A percentile compares a stretch with the other conserved stretches of the same genome.
phyloP scores from a whole-genome alignment of 1,140 invertebrate species.

The Sminthurides bifidus region DNA sequence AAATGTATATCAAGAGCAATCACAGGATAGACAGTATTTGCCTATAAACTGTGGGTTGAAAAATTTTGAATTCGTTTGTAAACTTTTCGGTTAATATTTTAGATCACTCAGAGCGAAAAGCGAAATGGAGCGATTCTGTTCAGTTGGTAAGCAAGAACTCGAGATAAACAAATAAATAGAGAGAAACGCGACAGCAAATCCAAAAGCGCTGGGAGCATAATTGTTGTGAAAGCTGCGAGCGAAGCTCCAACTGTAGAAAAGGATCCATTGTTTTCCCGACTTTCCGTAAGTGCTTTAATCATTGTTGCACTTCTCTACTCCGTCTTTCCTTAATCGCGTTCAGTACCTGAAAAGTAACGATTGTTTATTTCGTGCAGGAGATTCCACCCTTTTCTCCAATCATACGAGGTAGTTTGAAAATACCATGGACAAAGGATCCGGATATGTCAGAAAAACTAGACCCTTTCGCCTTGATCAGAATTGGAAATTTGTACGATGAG shows the following conservation, averaged over 20 bases:
- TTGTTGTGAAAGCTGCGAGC: slow-evolving; percentile 66
- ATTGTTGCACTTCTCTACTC: slow-evolving; percentile 1
- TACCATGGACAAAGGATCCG: slow-evolving; percentile 71
- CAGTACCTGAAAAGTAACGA: not conserved
- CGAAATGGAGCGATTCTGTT: slow-evolving; percentile 22
- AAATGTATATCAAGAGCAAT: not conserved
- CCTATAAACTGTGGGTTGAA: too few relatives aligned
- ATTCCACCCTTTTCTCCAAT: slow-evolving; percentile 88
- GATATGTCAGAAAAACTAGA: slow-evolving; percentile 75
- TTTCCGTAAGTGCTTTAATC: slow-evolving; percentile 47
- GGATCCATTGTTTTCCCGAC: slow-evolving; percentile 64
- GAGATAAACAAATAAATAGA: slow-evolving; percentile 29
- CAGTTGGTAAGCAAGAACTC: slow-evolving; percentile 24
- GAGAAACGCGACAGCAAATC: slow-evolving; percentile 29
- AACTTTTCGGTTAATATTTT: slow-evolving; percentile 1
- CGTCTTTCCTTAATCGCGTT: not conserved
- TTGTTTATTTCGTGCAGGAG: slow-evolving; percentile 38
- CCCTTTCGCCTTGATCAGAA: slow-evolving; percentile 45
- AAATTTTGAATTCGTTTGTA: too few relatives aligned
- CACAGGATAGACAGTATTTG: not conserved
- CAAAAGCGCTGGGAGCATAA: slow-evolving; percentile 47
- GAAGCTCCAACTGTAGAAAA: slow-evolving; percentile 50
- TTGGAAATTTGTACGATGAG: slow-evolving; percentile 60
- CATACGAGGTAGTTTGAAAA: slow-evolving; percentile 72
- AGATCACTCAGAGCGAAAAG: slow-evolving; percentile 24